phyloP scores from a whole-genome alignment of 2,113 vertebrate genomes.

The Passer montanus region DNA sequence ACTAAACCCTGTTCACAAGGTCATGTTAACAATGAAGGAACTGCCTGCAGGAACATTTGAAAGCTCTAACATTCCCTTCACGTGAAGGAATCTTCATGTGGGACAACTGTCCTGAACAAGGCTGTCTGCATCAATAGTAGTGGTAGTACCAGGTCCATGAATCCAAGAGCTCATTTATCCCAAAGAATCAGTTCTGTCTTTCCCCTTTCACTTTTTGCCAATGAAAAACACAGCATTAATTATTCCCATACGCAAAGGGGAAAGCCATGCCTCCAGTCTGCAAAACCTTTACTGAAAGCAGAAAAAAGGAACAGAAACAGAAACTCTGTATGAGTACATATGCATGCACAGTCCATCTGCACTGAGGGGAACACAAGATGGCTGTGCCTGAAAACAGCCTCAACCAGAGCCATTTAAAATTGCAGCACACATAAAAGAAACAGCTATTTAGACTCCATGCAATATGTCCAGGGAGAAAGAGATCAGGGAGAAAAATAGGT shows the following conservation, averaged over 20 bases:
- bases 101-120: not conserved
- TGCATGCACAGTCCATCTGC: not conserved
- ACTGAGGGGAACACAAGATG: not conserved
- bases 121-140: not conserved
- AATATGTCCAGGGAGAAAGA: not conserved
- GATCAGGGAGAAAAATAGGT: not conserved
- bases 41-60: not conserved
- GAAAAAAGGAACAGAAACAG: not conserved
- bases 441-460: not conserved
- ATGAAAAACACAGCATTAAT: not conserved
- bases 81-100: not conserved
- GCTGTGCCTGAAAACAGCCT: not conserved
- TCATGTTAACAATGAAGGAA: not conserved
- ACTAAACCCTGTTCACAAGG: not conserved
- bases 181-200: not conserved
- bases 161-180: not conserved
- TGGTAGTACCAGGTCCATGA: not conserved
- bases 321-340: not conserved
- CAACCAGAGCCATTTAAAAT: not conserved
- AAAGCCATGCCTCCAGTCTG: not conserved
- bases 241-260: not conserved
- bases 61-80: not conserved
- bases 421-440: not conserved
- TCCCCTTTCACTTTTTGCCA: not conserved
- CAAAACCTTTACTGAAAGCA: not conserved